phyloP scores from a whole-genome alignment of 92 coral and sea anemone genomes.

The Actinernus sp. region DNA sequence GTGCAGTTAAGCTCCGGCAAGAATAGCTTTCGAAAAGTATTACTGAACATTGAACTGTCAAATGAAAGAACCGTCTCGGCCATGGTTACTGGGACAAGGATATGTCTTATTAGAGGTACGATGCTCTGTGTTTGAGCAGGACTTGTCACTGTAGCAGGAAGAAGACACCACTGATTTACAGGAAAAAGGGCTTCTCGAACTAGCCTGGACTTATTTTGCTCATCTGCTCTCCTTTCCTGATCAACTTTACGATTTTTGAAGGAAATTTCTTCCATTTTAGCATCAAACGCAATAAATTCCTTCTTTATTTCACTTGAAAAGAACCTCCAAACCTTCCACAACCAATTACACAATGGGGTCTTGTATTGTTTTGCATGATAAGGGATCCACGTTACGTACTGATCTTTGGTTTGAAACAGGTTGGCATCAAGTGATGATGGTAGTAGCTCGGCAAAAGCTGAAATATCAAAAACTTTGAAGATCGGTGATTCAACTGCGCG shows the following conservation, averaged over 20 bases:
- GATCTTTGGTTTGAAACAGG: neutral
- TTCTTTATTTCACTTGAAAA: constrained; percentile 1
- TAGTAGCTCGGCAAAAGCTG: constrained; percentile 56
- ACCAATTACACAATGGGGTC: constrained; percentile 27
- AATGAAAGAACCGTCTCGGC: constrained; percentile 30
- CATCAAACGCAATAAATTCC: too few relatives aligned
- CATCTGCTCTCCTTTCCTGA: neutral
- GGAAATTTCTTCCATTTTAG: neutral
- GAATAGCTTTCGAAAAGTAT: constrained; percentile 28
- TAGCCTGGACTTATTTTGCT: neutral
- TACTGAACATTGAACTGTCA: too few relatives aligned
- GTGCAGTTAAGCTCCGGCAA: constrained; percentile 42
- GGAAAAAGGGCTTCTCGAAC: constrained; percentile 23
- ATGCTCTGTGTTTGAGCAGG: neutral
- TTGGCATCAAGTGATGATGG: constrained; percentile 6
- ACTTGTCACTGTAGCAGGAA: constrained; percentile 46
- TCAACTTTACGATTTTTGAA: neutral
- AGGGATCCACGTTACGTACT: constrained; percentile 53
- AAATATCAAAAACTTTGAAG: constrained; percentile 51
- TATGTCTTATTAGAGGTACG: too few relatives aligned
- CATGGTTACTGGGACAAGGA: constrained; percentile 38
- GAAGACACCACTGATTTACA: constrained; percentile 68
- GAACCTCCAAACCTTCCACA: constrained; percentile 55
- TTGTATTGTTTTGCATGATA: neutral
- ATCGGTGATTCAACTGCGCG: constrained; percentile 3